Evolutionary conservation across 2,797 vertebrate species (phyloP).

Genomic region (Centroberyx gerrardi): DNA sequence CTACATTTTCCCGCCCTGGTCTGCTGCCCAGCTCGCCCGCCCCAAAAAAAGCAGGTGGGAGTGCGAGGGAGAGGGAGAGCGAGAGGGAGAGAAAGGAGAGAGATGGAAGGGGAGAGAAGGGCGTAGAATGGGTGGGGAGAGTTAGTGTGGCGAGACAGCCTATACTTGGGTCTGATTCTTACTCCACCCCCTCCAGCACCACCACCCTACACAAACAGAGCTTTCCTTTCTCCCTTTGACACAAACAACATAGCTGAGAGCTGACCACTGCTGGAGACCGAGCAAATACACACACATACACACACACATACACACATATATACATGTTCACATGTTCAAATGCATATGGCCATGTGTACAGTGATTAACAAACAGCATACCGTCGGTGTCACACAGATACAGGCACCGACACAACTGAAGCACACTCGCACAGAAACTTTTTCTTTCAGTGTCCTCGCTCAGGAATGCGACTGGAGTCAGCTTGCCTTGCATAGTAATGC

Average conservation of each 20-base stretch:
- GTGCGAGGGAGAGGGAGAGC: conserved; percentile 5
- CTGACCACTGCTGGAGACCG: conserved; percentile 51
- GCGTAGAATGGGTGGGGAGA: conserved; percentile 83
- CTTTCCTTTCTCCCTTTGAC: conserved; percentile 86
- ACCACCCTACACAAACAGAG: conserved; percentile 87
- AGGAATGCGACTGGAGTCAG: conserved; percentile 66
- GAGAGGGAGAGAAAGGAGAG: conserved; percentile 27
- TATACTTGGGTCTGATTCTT: conserved; percentile 90
- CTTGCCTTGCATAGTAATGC: conserved; percentile 59
- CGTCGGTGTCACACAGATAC: conserved; percentile 7
- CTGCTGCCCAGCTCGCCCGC: conserved; percentile 32
- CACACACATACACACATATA: conserved; percentile 13
- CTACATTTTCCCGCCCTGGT: conserved; percentile 69
- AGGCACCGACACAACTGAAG: conserved; percentile 17
- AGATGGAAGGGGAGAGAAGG: conserved; percentile 37
- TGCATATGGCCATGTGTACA: conserved; percentile 24
- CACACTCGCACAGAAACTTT: conserved; percentile 39
- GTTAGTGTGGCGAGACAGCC: conserved; percentile 89
- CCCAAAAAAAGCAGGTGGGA: conserved; percentile 67
- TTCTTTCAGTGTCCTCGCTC: conserved; percentile 40
- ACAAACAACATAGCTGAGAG: conserved; percentile 77
- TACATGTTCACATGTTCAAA: conserved; percentile 50
- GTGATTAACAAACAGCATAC: conserved; percentile 30
- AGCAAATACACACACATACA: conserved; percentile 38
- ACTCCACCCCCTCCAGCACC: conserved; percentile 83